These are phyloP conservation scores for Nesogale talazaci DNA, from an alignment of 2,113 vertebrate species.

Conservation along the genomic window DNA sequence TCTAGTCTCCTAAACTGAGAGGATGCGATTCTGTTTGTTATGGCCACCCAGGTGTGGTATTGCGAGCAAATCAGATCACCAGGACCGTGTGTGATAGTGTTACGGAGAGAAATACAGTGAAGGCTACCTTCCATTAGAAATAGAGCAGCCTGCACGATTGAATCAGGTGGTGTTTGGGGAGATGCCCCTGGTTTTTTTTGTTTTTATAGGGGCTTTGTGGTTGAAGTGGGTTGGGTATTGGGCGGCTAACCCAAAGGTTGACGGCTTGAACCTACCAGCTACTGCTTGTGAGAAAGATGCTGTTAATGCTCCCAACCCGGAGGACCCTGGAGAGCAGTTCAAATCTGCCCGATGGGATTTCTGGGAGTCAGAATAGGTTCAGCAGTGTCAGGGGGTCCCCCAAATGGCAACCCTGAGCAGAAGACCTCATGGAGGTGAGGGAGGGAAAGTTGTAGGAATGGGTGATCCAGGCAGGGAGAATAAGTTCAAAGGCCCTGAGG, in stretches of 20 bases:
- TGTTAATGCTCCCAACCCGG: too few species aligned
- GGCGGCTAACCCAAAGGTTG: too few species aligned
- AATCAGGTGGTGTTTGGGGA: background rate
- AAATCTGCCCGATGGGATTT: too few species aligned
- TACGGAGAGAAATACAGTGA: background rate
- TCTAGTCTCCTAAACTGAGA: background rate
- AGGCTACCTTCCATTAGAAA: background rate
- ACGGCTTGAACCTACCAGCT: too few species aligned
- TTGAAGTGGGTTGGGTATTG: too few species aligned
- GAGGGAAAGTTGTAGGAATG: background rate
- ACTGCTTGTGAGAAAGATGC: too few species aligned
- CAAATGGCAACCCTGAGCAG: background rate
- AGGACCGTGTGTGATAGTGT: background rate
- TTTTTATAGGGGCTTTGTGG: too few species aligned
- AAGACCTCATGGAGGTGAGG: background rate
- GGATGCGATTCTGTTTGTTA: background rate
- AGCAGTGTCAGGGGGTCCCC: background rate
- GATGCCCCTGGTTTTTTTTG: too few species aligned
- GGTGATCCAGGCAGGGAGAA: background rate
- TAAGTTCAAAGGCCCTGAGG: conserved; percentile 41
- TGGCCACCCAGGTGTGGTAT: background rate
- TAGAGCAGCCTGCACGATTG: background rate
- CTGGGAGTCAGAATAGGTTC: too few species aligned
- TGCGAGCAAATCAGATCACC: background rate
- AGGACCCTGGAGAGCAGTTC: too few species aligned